Conservation (phyloP, 2,888 invertebrate genomes). For the Rhagonycha lutea region DNA sequence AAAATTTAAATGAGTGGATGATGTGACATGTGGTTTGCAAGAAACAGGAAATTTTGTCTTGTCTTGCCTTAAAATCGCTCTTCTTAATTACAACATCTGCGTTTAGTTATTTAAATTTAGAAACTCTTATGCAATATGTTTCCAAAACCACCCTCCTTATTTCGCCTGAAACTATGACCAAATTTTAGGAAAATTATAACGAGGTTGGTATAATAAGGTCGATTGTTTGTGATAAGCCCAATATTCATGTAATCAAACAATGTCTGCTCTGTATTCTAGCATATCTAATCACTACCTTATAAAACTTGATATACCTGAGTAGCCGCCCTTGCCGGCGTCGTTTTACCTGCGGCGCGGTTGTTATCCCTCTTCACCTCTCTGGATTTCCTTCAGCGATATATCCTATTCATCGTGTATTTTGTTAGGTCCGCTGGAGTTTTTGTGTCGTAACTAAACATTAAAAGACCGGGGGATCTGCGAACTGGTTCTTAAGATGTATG, state of each 20-base stretch:
- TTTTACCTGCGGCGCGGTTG: slow-evolving; percentile 41
- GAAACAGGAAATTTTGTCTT: slow-evolving; percentile 1
- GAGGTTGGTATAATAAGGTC: not conserved
- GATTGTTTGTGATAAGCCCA: slow-evolving; percentile 10
- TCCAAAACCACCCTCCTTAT: not conserved
- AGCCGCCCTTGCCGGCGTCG: slow-evolving; percentile 25
- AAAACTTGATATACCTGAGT: slow-evolving; percentile 33
- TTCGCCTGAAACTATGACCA: not conserved
- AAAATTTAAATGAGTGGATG: not conserved
- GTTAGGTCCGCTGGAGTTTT: slow-evolving; percentile 39
- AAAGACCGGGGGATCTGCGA: slow-evolving; percentile 43
- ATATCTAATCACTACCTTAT: slow-evolving; percentile 35
- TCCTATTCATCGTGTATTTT: slow-evolving; percentile 33
- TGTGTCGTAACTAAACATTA: slow-evolving; percentile 38
- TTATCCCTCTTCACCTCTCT: slow-evolving; percentile 33
- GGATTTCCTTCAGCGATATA: slow-evolving; percentile 35
- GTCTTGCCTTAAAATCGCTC: not conserved
- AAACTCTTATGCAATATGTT: not conserved
- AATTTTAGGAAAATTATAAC: not conserved
- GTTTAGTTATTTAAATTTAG: slow-evolving; percentile 4
- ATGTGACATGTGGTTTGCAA: not conserved
- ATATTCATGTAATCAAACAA: slow-evolving; percentile 21
- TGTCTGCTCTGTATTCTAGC: slow-evolving; percentile 18
- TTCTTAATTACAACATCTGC: slow-evolving; percentile 10
- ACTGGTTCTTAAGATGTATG: slow-evolving; percentile 46